phyloP scores from a whole-genome alignment of 2,797 vertebrate genomes.

The Dallia pectoralis region DNA sequence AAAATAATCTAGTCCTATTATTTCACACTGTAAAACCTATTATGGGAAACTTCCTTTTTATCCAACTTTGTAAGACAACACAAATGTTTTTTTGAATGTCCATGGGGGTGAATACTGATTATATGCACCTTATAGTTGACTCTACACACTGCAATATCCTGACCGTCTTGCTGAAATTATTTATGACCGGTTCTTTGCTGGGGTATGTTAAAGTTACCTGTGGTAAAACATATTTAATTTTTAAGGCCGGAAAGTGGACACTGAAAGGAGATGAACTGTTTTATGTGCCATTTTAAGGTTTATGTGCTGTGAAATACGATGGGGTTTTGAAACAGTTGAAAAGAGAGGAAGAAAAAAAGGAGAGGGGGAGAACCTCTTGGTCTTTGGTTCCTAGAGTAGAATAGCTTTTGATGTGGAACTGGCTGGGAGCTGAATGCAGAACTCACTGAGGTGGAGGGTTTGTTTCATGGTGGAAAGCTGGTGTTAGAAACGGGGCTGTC shows the following conservation, averaged over 20 bases:
- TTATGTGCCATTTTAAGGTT: slow-evolving; percentile 83
- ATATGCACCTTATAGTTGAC: slow-evolving; percentile 26
- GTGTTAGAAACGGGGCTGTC: slow-evolving; percentile 43
- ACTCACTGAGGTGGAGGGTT: slow-evolving; percentile 56
- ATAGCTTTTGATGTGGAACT: slow-evolving; percentile 64
- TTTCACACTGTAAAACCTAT: no score
- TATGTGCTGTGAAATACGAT: slow-evolving; percentile 81
- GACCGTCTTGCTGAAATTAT: slow-evolving; percentile 54
- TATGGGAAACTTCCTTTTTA: no score
- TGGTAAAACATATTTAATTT: slow-evolving; percentile 79
- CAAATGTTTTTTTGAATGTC: no score
- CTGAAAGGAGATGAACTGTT: slow-evolving; percentile 83
- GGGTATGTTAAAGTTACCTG: slow-evolving; percentile 74
- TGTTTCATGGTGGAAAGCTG: slow-evolving; percentile 57
- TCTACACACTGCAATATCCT: slow-evolving; percentile 46
- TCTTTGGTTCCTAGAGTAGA: slow-evolving; percentile 52
- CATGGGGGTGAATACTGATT: no score
- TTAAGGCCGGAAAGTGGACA: slow-evolving; percentile 73
- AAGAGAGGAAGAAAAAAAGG: slow-evolving; percentile 39
- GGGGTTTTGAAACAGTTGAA: slow-evolving; percentile 65
- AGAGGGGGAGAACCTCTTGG: slow-evolving; percentile 24
- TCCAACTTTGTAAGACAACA: no score
- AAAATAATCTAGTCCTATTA: no score
- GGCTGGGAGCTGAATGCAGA: slow-evolving; percentile 58
- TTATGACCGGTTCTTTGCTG: slow-evolving; percentile 55